These are phyloP conservation scores for Aplysina aerophoba DNA, from an alignment of 37 sponge, comb jelly and placozoan genomes.

Conservation along the genomic window DNA sequence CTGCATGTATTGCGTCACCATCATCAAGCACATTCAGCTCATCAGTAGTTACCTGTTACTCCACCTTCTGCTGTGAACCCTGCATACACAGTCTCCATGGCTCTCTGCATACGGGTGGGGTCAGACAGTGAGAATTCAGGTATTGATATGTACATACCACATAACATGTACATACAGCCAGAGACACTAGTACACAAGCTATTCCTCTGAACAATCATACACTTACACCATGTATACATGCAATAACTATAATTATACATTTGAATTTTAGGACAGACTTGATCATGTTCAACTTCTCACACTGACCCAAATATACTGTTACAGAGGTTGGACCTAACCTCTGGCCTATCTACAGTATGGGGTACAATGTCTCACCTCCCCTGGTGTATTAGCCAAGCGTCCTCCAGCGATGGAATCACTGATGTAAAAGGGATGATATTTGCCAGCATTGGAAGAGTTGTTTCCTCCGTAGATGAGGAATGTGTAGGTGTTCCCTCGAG, in stretches of 20 bases:
- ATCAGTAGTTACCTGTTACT: no score
- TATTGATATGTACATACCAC: not conserved
- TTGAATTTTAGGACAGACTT: no score
- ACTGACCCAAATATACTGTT: no score
- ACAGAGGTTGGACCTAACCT: no score
- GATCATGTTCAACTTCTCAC: no score
- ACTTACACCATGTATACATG: not conserved
- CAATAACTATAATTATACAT: no score
- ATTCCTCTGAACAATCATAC: no score
- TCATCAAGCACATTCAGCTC: no score
- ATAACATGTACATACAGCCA: not conserved
- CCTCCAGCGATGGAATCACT: constrained; percentile 55
- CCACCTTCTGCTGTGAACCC: constrained; percentile 35
- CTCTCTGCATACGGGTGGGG: not conserved
- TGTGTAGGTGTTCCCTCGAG: constrained; percentile 61
- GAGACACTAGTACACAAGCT: not conserved
- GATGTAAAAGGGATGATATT: constrained; percentile 81
- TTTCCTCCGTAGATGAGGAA: constrained; percentile 63
- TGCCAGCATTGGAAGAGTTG: constrained; percentile 9
- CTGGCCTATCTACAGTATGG: no score
- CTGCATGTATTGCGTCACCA: no score
- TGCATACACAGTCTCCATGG: constrained; percentile 53
- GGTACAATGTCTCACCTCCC: not conserved
- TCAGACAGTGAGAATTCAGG: not conserved
- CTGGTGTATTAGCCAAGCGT: constrained; percentile 29